phyloP scores from a whole-genome alignment of 1,140 invertebrate genomes.

The Holotrichia oblita region DNA sequence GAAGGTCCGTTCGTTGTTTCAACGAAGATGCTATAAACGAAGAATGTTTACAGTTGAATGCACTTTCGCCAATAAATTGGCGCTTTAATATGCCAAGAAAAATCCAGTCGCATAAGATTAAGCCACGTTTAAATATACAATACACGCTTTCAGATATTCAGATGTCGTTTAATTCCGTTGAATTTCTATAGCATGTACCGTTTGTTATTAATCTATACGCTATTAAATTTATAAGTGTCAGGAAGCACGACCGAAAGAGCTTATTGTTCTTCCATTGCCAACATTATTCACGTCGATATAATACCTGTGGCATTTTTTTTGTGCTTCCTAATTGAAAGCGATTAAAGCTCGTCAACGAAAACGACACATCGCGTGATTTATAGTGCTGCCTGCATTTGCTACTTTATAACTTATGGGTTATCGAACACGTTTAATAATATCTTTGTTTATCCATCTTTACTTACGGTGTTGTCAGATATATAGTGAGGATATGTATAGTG shows the following conservation, averaged over 20 bases:
- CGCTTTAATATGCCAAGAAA: no score
- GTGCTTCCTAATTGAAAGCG: conserved; percentile 15
- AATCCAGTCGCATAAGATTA: no score
- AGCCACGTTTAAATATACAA: not conserved
- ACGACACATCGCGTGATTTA: not conserved
- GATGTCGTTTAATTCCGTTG: not conserved
- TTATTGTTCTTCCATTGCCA: not conserved
- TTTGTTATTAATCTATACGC: not conserved
- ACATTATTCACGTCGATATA: conserved; percentile 8
- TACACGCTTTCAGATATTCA: not conserved
- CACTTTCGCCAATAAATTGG: no score
- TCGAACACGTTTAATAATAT: not conserved
- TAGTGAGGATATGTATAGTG: no score
- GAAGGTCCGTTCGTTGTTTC: no score
- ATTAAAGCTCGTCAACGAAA: not conserved
- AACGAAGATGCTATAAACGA: no score
- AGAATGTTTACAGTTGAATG: no score
- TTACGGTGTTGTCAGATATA: no score
- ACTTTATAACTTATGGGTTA: not conserved
- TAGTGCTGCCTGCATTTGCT: not conserved
- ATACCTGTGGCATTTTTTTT: not conserved
- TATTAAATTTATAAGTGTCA: not conserved
- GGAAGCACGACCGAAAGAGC: not conserved
- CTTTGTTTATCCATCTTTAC: no score
- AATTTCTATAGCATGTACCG: not conserved